Percentiles rank a stretch among this genome's conserved stretches.
Conservation (phyloP, 92 coral and sea anemone genomes). For the Phenganax subtilis region DNA sequence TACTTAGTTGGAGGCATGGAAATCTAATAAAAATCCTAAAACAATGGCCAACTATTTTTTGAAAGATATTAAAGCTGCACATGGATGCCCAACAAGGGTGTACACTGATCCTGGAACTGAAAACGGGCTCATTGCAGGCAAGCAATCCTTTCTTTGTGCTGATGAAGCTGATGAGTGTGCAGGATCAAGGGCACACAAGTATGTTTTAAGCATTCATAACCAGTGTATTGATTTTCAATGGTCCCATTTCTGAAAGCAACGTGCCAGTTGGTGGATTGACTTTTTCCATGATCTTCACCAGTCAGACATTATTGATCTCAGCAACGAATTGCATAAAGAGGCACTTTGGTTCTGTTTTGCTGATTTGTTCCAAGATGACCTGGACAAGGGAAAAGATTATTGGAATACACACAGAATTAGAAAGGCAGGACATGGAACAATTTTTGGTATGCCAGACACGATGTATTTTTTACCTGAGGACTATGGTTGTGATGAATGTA, state of each 20-base stretch:
- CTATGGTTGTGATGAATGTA: no score
- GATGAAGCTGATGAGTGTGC: conserved; percentile 14
- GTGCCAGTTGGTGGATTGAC: conserved; percentile 61
- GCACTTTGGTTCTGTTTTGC: conserved; percentile 67
- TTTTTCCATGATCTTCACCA: conserved; percentile 57
- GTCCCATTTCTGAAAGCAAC: conserved; percentile 18
- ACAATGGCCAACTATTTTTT: conserved; percentile 43
- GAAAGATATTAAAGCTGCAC: conserved; percentile 38
- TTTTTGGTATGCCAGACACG: neutral
- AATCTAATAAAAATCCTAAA: conserved; percentile 51
- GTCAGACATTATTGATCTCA: conserved; percentile 55
- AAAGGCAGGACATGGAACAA: conserved; percentile 53
- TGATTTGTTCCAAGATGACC: conserved; percentile 52
- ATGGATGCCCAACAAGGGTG: conserved; percentile 51
- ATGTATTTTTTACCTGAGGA: no score
- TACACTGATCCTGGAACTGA: conserved; percentile 35
- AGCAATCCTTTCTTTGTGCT: no score
- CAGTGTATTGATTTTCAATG: no score
- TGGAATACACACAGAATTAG: conserved; percentile 62
- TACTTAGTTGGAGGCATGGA: no score
- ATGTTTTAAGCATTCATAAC: conserved; percentile 46
- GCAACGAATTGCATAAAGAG: conserved; percentile 55
- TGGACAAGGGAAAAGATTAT: conserved; percentile 55
- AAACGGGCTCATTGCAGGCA: conserved; percentile 7
- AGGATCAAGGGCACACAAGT: conserved; percentile 48